Percentiles rank a stretch among this genome's conserved stretches.
Evolutionary conservation across 2,113 vertebrate species (phyloP).

Genomic region (Catagonus wagneri): DNA sequence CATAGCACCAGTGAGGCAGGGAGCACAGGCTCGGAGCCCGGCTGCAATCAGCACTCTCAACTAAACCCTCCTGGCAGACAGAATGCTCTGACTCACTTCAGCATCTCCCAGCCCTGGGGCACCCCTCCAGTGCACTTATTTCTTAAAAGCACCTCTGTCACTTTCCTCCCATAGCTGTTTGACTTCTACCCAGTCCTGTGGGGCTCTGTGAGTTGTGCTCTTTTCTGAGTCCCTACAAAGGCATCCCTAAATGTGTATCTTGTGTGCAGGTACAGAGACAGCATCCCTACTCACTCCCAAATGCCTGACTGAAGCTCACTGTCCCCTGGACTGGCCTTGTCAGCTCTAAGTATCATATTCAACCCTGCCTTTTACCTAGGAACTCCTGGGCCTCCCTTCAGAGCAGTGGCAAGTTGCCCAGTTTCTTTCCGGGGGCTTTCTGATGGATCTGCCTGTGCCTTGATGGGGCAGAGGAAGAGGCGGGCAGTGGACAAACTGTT

Average conservation of each 20-base stretch:
- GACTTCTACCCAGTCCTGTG: not conserved
- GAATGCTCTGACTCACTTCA: not conserved
- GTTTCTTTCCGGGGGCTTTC: not conserved
- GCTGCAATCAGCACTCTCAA: not conserved
- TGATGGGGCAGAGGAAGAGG: not conserved
- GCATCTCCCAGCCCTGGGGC: not conserved
- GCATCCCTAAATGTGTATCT: not conserved
- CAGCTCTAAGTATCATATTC: not conserved
- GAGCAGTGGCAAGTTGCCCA: not conserved
- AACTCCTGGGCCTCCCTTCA: not conserved
- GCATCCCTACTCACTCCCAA: not conserved
- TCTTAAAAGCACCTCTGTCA: slow-evolving; percentile 4
- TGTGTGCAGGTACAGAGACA: not conserved
- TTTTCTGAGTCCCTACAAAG: not conserved
- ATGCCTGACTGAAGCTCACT: not conserved
- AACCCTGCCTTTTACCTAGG: not conserved
- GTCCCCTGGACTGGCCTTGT: not conserved
- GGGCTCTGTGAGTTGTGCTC: not conserved
- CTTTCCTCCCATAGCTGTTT: not conserved
- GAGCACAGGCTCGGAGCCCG: fast-evolving
- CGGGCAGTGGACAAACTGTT: no score
- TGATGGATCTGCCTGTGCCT: not conserved
- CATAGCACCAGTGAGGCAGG: not conserved
- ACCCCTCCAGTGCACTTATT: not conserved
- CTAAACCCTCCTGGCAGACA: not conserved